Conservation (phyloP, 2,888 invertebrate species). For the Selenia dentaria region DNA sequence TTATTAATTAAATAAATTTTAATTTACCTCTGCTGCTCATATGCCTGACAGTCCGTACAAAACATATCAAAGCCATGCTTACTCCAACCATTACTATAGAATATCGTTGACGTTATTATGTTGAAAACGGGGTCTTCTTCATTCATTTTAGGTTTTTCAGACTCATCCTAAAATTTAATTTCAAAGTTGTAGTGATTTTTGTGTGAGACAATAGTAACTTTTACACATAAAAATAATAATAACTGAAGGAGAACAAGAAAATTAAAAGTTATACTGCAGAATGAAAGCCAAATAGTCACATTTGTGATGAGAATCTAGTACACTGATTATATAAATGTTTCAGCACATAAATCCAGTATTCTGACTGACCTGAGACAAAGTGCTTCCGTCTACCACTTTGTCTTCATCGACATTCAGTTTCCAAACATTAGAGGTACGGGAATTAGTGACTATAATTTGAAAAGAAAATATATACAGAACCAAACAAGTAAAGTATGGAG, state of each 20-base stretch:
- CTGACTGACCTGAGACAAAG: constrained; percentile 79
- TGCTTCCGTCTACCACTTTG: constrained; percentile 88
- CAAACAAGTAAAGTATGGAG: constrained; percentile 85
- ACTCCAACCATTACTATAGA: constrained; percentile 87
- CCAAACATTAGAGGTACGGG: constrained; percentile 93
- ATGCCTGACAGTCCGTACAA: constrained; percentile 85
- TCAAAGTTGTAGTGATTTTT: constrained; percentile 1
- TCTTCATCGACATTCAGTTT: constrained; percentile 91
- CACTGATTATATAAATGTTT: constrained; percentile 67
- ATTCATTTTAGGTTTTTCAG: constrained; percentile 67
- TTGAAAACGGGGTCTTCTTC: constrained; percentile 90
- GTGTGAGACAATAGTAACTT: constrained; percentile 17
- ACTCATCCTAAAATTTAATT: constrained; percentile 62
- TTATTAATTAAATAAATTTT: too few relatives aligned
- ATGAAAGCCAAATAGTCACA: constrained; percentile 42
- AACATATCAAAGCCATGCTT: constrained; percentile 87
- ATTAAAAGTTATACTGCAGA: constrained; percentile 37
- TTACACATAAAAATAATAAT: constrained; percentile 32
- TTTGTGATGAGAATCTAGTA: constrained; percentile 42
- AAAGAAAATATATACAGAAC: constrained; percentile 89
- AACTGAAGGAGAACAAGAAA: constrained; percentile 50
- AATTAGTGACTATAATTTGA: constrained; percentile 90
- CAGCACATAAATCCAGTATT: constrained; percentile 37
- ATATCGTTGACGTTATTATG: constrained; percentile 89
- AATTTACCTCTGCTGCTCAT: constrained; percentile 79